A percentile compares a stretch with the other conserved stretches of the same genome.
These are phyloP conservation scores for Marisa cornuarietis DNA, from an alignment of 1,140 invertebrate genomes.

Conservation along the genomic window DNA sequence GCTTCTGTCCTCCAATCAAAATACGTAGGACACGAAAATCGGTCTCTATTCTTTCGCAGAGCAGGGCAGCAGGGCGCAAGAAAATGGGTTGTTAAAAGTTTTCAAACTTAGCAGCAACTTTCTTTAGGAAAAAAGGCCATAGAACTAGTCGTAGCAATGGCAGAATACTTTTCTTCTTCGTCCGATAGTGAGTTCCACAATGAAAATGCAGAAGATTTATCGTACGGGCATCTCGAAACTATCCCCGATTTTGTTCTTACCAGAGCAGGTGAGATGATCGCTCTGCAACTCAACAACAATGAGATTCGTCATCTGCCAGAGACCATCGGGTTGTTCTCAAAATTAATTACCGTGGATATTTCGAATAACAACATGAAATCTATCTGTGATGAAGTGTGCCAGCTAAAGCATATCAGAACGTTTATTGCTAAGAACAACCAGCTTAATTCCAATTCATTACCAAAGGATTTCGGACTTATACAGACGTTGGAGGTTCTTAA, in stretches of 20 bases:
- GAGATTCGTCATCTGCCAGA: constrained; percentile 59
- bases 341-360: constrained; percentile 78
- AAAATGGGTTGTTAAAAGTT: too few species aligned
- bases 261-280: constrained; percentile 41
- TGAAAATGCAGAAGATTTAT: constrained; percentile 59
- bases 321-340: constrained; percentile 64
- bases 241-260: constrained; percentile 54
- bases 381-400: constrained; percentile 79
- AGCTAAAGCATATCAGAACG: constrained; percentile 76
- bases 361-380: constrained; percentile 84
- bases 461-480: constrained; percentile 80
- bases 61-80: too few species aligned
- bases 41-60: too few species aligned
- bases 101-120: too few species aligned
- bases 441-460: constrained; percentile 81
- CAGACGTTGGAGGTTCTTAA: constrained; percentile 82
- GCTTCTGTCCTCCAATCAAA: too few species aligned
- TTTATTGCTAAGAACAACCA: constrained; percentile 89
- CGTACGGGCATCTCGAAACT: constrained; percentile 52
- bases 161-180: constrained; percentile 21
- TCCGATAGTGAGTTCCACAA: constrained; percentile 49
- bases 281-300: constrained; percentile 64
- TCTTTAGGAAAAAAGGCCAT: too few species aligned
- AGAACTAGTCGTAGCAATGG: neutral
- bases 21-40: too few species aligned